Conservation (phyloP, 2,888 invertebrate genomes). For the Drosophila testacea region DNA sequence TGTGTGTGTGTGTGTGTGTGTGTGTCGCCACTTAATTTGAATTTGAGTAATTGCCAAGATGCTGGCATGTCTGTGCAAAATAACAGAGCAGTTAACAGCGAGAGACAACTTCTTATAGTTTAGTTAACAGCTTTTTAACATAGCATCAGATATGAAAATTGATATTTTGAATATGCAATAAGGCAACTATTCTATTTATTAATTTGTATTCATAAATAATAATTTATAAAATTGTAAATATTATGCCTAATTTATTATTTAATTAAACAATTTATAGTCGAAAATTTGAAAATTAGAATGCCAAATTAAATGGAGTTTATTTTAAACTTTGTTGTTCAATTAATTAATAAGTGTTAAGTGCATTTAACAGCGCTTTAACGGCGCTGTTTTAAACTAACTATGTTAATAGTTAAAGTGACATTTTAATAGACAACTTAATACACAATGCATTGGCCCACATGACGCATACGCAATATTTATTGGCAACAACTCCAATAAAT, state of each 20-base stretch:
- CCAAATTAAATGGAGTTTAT: no score
- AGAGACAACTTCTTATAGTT: background rate
- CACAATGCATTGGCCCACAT: constrained; percentile 25
- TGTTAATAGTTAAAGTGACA: background rate
- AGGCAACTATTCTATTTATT: no score
- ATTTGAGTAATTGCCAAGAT: constrained; percentile 78
- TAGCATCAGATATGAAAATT: no score
- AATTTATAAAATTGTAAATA: no score
- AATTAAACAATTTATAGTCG: no score
- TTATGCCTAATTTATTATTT: no score
- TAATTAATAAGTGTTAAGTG: no score
- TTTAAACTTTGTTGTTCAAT: no score
- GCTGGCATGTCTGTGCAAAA: constrained; percentile 51
- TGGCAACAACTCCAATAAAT: constrained; percentile 25
- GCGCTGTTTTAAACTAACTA: background rate
- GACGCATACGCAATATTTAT: constrained; percentile 59
- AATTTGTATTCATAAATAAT: no score
- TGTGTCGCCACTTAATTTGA: constrained; percentile 73
- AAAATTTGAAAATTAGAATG: no score
- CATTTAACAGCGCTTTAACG: background rate
- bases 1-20: constrained; percentile 44
- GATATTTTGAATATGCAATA: no score
- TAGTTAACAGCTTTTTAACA: constrained; percentile 12
- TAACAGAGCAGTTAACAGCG: constrained; percentile 16
- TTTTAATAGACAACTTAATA: background rate